Percentiles rank a stretch among this genome's conserved stretches.
These are phyloP conservation scores for Agelaius phoeniceus DNA, from an alignment of 2,113 vertebrate species.

Conservation along the genomic window DNA sequence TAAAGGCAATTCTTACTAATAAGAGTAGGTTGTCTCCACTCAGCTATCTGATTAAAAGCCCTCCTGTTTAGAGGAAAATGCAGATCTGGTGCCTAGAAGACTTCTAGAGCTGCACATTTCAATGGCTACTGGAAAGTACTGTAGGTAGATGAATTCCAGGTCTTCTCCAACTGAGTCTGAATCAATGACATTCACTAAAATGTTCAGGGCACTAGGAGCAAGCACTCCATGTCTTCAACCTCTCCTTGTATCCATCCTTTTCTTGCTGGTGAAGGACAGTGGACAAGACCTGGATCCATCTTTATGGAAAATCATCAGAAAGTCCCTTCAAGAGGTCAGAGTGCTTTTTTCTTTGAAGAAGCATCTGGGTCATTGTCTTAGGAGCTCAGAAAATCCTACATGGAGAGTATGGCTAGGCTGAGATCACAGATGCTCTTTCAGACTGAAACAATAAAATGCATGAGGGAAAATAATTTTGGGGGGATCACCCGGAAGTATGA, in stretches of 20 bases:
- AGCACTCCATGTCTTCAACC: background rate
- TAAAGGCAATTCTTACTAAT: slow-evolving; percentile 49
- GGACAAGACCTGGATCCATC: background rate
- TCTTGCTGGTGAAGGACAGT: slow-evolving; percentile 14
- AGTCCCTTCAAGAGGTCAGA: background rate
- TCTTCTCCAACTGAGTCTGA: background rate
- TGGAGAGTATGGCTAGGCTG: background rate
- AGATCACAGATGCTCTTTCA: background rate
- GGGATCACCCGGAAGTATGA: background rate
- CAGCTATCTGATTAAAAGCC: slow-evolving; percentile 3
- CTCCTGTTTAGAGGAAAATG: slow-evolving; percentile 6
- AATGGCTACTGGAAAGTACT: background rate
- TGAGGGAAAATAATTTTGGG: background rate
- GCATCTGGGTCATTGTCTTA: background rate
- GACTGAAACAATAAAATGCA: background rate
- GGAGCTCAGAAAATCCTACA: background rate
- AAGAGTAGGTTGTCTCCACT: slow-evolving; percentile 3
- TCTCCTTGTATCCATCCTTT: background rate
- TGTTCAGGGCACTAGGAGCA: background rate
- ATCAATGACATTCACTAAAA: background rate
- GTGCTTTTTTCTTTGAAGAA: background rate
- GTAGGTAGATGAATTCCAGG: background rate
- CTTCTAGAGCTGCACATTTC: background rate
- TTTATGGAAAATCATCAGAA: background rate
- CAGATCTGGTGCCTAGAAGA: background rate